Evolutionary conservation across 2,797 vertebrate genomes (phyloP), one percentile per base, ranked within the genome.

Genomic region (Gallinago solitaria): DNA sequence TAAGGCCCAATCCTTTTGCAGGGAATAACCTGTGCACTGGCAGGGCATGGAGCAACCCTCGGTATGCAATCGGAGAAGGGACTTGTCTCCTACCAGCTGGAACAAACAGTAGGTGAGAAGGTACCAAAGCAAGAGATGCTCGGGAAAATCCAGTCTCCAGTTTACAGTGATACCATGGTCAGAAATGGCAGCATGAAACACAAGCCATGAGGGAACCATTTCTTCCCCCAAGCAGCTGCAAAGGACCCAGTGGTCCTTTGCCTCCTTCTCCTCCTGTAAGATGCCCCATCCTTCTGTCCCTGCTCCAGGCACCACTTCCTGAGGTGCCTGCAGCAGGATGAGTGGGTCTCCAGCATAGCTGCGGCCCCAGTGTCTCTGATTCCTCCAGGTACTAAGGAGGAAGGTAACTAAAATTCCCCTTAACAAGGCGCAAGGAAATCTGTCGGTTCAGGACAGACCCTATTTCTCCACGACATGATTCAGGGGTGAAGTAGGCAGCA

Each of bases 191-290:
- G 24, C 71, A 78, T 4, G 2, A 48, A 77, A 6, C 47, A 25
- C 6, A 15, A 35, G 18, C 25, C 76, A 19, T 0, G 1, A 57
- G 33, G 47, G 54, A 76, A 27, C 32, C 0, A 0, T 0, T 69
- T 65, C 54, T 53, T 23, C 60, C 74, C 60, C 9, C n/a, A 74
- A 45, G 48, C 11, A 2, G 0, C 45, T 41, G 21, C 25, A n/a
- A n/a, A n/a, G 0, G 7, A 28, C 17, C 8, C 32, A 4, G 24
- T 0, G 1, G 28, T 17, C 70, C 41, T 69, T n/a, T 3, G 0
- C 37, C 11, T 47, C 56, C 30, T 56, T 11, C 33, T 56, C 12
- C 17, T 28, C 51, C 61, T 8, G 2, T 0, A 0, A 48, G 56
- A n/a, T 30, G 39, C 18, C 15, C 20, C 32, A 2, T 16, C 59